Conservation (phyloP, 2,888 invertebrate species). For the Andrena bucephala region DNA sequence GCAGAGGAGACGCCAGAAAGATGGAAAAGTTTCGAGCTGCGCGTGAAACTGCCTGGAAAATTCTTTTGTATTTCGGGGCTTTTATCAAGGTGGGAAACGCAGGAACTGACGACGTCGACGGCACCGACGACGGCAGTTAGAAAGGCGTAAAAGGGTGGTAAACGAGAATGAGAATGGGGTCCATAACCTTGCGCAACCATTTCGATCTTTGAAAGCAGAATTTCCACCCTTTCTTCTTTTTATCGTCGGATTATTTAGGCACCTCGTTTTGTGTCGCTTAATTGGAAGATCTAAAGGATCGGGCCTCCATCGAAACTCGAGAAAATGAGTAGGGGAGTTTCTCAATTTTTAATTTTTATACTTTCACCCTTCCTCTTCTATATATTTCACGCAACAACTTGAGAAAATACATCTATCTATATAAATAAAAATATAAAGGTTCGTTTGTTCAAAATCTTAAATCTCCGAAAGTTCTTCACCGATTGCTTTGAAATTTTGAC, state of each 20-base stretch:
- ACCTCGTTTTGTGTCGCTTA: too few species aligned
- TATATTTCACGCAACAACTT: too few species aligned
- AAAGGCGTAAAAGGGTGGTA: constrained; percentile 10
- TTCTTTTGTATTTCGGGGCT: constrained; percentile 49
- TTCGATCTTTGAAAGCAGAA: not conserved
- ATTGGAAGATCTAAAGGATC: too few species aligned
- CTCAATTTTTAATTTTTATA: too few species aligned
- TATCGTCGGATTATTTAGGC: not conserved
- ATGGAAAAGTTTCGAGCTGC: constrained; percentile 39
- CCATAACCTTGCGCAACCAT: not conserved
- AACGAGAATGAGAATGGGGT: constrained; percentile 30
- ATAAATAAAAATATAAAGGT: too few species aligned
- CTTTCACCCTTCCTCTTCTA: too few species aligned
- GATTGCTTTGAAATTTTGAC: too few species aligned
- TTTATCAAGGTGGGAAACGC: not conserved
- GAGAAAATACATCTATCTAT: too few species aligned
- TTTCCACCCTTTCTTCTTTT: not conserved
- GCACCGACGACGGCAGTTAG: not conserved
- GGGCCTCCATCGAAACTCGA: too few species aligned
- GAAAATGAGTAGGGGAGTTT: too few species aligned
- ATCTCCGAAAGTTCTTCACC: too few species aligned
- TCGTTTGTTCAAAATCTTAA: too few species aligned
- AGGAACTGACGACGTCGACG: not conserved
- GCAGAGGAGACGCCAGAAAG: not conserved
- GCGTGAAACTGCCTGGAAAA: constrained; percentile 43